Percentiles rank a stretch among this genome's conserved stretches.
phyloP scores from a whole-genome alignment of 2,888 invertebrate genomes.

The Aphodius sticticus region DNA sequence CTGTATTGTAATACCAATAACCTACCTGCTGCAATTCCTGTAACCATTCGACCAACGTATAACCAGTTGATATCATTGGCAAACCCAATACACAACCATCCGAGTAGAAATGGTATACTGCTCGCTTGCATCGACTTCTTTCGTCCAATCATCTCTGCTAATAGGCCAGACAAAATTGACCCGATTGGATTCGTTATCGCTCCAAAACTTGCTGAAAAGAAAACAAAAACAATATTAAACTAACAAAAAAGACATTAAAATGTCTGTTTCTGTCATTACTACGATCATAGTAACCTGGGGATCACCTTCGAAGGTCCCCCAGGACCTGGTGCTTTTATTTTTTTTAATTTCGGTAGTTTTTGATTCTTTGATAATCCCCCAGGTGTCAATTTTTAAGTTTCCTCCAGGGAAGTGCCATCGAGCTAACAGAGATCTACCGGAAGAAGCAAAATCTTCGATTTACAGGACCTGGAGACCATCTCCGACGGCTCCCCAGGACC shows the following conservation, averaged over 20 bases:
- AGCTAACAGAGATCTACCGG: no score
- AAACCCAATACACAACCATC: slow-evolving; percentile 75
- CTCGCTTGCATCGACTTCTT: slow-evolving; percentile 72
- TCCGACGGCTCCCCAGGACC: no score
- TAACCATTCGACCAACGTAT: slow-evolving; percentile 73
- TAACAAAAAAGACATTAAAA: not conserved
- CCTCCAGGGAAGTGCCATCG: no score
- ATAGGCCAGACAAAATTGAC: slow-evolving; percentile 72
- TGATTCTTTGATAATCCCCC: no score
- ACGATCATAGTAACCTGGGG: no score
- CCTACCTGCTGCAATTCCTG: slow-evolving; percentile 74
- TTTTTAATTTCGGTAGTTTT: no score
- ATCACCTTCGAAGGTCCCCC: no score
- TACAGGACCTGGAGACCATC: no score
- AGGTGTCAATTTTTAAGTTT: no score
- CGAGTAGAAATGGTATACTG: slow-evolving; percentile 71
- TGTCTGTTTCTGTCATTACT: not conserved
- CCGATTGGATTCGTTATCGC: slow-evolving; percentile 77
- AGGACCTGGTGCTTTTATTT: no score
- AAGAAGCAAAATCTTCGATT: no score
- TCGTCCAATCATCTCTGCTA: slow-evolving; percentile 73
- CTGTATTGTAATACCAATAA: not conserved
- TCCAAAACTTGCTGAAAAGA: slow-evolving; percentile 70
- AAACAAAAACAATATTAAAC: slow-evolving; percentile 24
- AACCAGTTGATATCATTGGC: slow-evolving; percentile 69